These are phyloP conservation scores for Lasioglossum albipes DNA, from an alignment of 1,140 invertebrate genomes.

Conservation along the genomic window DNA sequence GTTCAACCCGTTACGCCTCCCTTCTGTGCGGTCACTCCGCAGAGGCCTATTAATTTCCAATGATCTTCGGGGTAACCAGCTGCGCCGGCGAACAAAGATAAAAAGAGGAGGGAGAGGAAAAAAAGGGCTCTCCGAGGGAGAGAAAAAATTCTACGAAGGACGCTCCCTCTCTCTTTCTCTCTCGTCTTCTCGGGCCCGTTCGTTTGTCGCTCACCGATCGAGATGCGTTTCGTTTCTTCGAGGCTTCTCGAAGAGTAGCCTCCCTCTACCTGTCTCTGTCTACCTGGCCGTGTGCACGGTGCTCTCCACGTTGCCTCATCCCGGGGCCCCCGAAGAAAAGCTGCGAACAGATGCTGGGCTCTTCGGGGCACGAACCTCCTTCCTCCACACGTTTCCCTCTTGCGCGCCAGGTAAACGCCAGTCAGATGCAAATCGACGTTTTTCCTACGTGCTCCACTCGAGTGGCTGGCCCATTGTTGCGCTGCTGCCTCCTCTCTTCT, in stretches of 20 bases:
- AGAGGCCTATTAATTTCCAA: slow-evolving; percentile 75
- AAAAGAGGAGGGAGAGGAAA: background rate
- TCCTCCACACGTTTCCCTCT: slow-evolving; percentile 18
- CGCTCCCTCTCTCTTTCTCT: slow-evolving; percentile 15
- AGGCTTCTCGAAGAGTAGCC: background rate
- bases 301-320: slow-evolving; percentile 39
- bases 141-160: slow-evolving; percentile 62
- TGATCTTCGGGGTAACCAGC: slow-evolving; percentile 71
- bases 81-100: slow-evolving; percentile 48
- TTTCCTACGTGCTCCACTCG: slow-evolving; percentile 43
- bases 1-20: slow-evolving; percentile 64
- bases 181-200: slow-evolving; percentile 12
- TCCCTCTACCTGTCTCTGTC: slow-evolving; percentile 23
- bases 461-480: slow-evolving; percentile 36
- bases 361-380: slow-evolving; percentile 28
- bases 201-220: slow-evolving; percentile 19
- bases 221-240: slow-evolving; percentile 44
- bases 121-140: slow-evolving; percentile 37
- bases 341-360: slow-evolving; percentile 64
- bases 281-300: background rate
- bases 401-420: slow-evolving; percentile 45
- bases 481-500: slow-evolving; percentile 3
- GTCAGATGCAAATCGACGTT: slow-evolving; percentile 64
- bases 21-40: slow-evolving; percentile 54
- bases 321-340: slow-evolving; percentile 54